A percentile compares a stretch with the other conserved stretches of the same genome.
Conservation (phyloP, 2,888 invertebrate species). For the Zygogramma bicolorata region DNA sequence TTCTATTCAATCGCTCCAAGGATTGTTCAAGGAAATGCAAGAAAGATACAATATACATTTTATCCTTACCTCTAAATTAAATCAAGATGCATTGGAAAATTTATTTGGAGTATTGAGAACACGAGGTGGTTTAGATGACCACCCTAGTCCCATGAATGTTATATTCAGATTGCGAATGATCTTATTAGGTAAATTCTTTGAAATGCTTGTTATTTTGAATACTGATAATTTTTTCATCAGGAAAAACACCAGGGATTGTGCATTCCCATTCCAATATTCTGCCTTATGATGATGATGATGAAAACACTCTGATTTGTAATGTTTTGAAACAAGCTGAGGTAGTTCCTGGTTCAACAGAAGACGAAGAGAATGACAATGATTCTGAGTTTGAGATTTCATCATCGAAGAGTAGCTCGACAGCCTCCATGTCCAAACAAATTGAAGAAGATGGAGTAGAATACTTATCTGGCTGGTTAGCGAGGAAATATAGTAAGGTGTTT, state of each 20-base stretch:
- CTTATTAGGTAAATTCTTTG: not conserved
- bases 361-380: not conserved
- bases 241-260: not conserved
- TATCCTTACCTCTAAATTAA: slow-evolving; percentile 3
- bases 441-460: not conserved
- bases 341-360: not conserved
- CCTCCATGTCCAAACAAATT: not conserved
- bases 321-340: not conserved
- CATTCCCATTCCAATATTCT: not conserved
- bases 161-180: not conserved
- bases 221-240: too few relatives aligned
- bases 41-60: not conserved
- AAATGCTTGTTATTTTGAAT: too few relatives aligned
- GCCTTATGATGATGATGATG: not conserved
- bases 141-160: not conserved
- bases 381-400: not conserved
- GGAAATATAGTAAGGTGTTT: not conserved
- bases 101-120: slow-evolving; percentile 9
- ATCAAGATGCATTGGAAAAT: not conserved
- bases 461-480: not conserved
- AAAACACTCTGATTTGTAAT: not conserved
- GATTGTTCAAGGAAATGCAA: not conserved
- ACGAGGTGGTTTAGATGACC: slow-evolving; percentile 2
- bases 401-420: too few relatives aligned
- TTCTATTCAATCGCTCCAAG: not conserved